Base-by-base conservation (phyloP, 2,888 invertebrate species). In the Ormyrus pomaceus region DNA sequence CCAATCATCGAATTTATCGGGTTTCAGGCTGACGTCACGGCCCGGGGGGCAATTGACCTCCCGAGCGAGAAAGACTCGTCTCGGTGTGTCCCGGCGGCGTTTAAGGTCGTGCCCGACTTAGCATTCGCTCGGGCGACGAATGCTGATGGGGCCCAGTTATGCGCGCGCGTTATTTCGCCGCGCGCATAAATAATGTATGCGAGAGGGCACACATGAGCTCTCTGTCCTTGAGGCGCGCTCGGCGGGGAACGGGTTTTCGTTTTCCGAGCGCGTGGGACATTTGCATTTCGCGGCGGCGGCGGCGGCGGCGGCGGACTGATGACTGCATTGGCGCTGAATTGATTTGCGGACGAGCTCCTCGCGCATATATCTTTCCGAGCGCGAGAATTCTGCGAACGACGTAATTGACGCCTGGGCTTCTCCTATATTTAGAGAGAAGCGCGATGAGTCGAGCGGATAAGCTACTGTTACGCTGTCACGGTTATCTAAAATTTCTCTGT, bases 101-200 rank as follows among this genome's bases (percentile, higher is more conserved):
- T 82, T 82, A 80, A 82, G 83, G 80, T 83, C 84, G 82, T 50
- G 82, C 79, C 83, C 84, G 84, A 81, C 83, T 86, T 77, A 76
- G 74, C 76, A 79, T 72, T 69, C 71, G 59, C 59, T 34, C 45
- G 45, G 58, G 19, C 70, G 53, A 53, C 72, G 72, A 59, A 48
- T 70, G 34, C 34, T 4, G 82, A 71, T 65, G 80, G 71, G 81
- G 77, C 79, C n/a, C 80, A 72, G 80, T 83, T 82, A 82, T 75
- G 56, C 64, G 62, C 19, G 11, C n/a, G 46, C 48, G 78, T 73
- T 78, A 80, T 68, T 65, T 70, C 66, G 48, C 76, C 59, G 19
- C 11, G 13, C 34, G 71, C 75, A 84, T 83, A 83, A 79, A 83
- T 81, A 83, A 82, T 83, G 79, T 68, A 83, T 80, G 74, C n/a